phyloP scores from a whole-genome alignment of 2,888 invertebrate genomes.

The Apodemia zela region DNA sequence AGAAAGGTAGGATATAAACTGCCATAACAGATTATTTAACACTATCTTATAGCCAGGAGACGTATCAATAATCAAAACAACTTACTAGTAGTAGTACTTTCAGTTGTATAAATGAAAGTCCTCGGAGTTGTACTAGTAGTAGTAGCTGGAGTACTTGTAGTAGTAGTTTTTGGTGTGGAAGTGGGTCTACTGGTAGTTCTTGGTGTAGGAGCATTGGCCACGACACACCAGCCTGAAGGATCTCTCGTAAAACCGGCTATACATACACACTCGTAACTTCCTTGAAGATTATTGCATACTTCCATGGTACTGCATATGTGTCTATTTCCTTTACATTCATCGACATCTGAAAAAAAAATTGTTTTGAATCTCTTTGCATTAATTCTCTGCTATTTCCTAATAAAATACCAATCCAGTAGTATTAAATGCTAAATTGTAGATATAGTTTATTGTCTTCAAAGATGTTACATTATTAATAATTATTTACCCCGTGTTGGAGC shows the following conservation, averaged over 20 bases:
- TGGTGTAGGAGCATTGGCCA: constrained; percentile 30
- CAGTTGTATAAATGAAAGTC: constrained; percentile 25
- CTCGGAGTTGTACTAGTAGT: constrained; percentile 30
- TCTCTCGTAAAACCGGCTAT: constrained; percentile 88
- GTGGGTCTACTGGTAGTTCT: constrained; percentile 37
- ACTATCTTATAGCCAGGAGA: too few species aligned
- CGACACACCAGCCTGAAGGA: constrained; percentile 55
- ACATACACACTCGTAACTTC: constrained; percentile 90
- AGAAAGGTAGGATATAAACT: too few species aligned
- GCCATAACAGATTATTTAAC: too few species aligned
- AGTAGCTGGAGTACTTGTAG: constrained; percentile 29
- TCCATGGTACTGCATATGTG: constrained; percentile 73
- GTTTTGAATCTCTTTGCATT: neutral
- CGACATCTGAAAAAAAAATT: constrained; percentile 79
- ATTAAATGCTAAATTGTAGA: too few species aligned
- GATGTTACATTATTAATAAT: too few species aligned
- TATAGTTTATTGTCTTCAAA: too few species aligned
- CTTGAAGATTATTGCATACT: constrained; percentile 88
- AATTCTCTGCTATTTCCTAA: too few species aligned
- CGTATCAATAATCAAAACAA: neutral
- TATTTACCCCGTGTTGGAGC: too few species aligned
- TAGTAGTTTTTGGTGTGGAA: constrained; percentile 31
- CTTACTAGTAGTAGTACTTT: constrained; percentile 6
- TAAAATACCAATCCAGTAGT: too few species aligned
- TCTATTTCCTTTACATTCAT: constrained; percentile 84